A percentile compares a stretch with the other conserved stretches of the same genome.
Evolutionary conservation across 2,797 vertebrate species (phyloP).

Genomic region (Smutsia temminckii): DNA sequence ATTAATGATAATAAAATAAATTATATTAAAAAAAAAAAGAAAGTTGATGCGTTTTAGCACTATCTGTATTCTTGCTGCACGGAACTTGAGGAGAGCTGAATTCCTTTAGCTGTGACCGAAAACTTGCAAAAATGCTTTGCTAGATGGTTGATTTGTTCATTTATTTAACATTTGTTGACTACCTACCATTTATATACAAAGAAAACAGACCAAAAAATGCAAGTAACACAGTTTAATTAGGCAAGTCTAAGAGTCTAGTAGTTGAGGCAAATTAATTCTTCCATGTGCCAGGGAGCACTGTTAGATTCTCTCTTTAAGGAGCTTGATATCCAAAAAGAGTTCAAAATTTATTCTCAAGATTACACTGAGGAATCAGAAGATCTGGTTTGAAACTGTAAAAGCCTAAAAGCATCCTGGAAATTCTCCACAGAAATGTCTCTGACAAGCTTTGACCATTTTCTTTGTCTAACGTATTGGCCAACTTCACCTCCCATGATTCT

Average conservation of each 20-base stretch:
- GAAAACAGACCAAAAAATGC: background rate
- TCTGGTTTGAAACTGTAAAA: background rate
- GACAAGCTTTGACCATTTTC: background rate
- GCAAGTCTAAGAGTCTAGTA: background rate
- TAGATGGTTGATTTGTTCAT: background rate
- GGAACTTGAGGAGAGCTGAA: background rate
- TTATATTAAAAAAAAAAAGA: too few relatives aligned
- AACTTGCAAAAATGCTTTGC: conserved; percentile 3
- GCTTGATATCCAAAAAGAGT: background rate
- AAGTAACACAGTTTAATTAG: background rate
- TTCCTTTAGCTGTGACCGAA: background rate
- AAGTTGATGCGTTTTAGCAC: background rate
- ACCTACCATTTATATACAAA: background rate
- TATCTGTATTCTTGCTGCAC: background rate
- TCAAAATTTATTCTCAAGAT: background rate
- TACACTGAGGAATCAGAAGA: background rate
- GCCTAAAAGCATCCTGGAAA: background rate
- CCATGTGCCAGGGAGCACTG: background rate
- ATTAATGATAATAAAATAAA: too few relatives aligned
- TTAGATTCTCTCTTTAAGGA: background rate
- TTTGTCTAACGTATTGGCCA: background rate
- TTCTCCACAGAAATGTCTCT: background rate
- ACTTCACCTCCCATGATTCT: background rate
- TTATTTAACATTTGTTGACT: background rate
- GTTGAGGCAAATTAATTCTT: conserved; percentile 14